These are phyloP conservation scores for Chiloscyllium plagiosum DNA, from an alignment of 2,113 vertebrate species.

Conservation along the genomic window DNA sequence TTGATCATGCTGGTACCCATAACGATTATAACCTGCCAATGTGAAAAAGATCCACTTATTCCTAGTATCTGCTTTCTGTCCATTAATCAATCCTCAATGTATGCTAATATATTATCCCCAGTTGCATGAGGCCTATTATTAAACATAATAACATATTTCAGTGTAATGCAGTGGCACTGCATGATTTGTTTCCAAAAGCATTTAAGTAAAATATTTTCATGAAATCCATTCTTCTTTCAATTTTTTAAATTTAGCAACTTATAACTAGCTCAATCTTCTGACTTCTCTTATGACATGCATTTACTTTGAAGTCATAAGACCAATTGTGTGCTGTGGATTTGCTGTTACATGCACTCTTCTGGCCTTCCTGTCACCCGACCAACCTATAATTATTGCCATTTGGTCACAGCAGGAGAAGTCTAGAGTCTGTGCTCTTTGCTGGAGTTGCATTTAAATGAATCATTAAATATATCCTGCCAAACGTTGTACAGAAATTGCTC, in stretches of 20 bases:
- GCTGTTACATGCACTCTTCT: not conserved
- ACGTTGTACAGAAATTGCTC: not conserved
- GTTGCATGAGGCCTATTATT: not conserved
- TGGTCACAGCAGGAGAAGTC: not conserved
- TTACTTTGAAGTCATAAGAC: conserved; percentile 14
- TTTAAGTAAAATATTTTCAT: not conserved
- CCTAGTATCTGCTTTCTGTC: not conserved
- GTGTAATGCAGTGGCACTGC: not conserved
- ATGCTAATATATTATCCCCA: not conserved
- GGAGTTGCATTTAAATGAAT: conserved; percentile 2
- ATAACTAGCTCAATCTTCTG: not conserved
- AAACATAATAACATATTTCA: not conserved
- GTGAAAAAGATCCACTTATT: not conserved
- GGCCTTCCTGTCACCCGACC: not conserved
- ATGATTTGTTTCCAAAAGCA: not conserved
- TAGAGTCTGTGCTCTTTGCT: not conserved
- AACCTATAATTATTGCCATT: not conserved
- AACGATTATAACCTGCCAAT: not conserved
- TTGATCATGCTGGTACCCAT: not conserved
- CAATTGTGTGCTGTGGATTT: not conserved
- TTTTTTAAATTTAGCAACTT: not conserved
- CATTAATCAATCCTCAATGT: not conserved
- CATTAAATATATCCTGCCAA: not conserved
- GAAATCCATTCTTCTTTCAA: not conserved
- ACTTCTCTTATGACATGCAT: not conserved